Conservation (phyloP, 2,888 invertebrate genomes). For the Eubasilissa splendida region DNA sequence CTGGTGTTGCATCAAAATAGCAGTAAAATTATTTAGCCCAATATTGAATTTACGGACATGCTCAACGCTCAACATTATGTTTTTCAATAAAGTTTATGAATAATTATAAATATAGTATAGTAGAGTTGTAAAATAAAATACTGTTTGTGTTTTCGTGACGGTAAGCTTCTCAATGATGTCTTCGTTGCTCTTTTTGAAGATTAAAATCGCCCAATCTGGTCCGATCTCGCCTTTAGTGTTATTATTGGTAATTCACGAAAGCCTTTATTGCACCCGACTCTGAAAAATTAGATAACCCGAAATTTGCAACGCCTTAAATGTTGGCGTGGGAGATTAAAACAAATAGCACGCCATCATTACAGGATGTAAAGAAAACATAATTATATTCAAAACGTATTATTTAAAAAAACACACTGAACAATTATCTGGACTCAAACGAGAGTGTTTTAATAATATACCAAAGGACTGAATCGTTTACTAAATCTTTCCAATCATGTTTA, state of each 20-base stretch:
- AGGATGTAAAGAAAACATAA: conserved; percentile 22
- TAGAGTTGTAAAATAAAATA: no score
- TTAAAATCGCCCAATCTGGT: not conserved
- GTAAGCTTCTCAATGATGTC: no score
- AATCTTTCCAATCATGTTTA: not conserved
- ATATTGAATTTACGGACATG: no score
- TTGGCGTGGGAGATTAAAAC: conserved; percentile 7
- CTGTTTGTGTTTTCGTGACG: no score
- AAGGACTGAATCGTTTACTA: not conserved
- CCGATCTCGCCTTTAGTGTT: conserved; percentile 14
- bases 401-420: conserved; percentile 5
- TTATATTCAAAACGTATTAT: conserved; percentile 20
- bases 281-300: conserved; percentile 1
- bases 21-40: no score
- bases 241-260: not conserved
- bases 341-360: conserved; percentile 26
- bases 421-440: not conserved
- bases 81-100: no score
- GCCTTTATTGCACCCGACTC: conserved; percentile 14
- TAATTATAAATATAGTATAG: no score
- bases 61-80: no score
- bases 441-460: not conserved
- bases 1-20: no score
- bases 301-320: conserved; percentile 2
- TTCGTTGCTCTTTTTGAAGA: no score